These are phyloP conservation scores for Anthrax anthrax DNA, from an alignment of 2,888 invertebrate genomes.

Conservation along the genomic window DNA sequence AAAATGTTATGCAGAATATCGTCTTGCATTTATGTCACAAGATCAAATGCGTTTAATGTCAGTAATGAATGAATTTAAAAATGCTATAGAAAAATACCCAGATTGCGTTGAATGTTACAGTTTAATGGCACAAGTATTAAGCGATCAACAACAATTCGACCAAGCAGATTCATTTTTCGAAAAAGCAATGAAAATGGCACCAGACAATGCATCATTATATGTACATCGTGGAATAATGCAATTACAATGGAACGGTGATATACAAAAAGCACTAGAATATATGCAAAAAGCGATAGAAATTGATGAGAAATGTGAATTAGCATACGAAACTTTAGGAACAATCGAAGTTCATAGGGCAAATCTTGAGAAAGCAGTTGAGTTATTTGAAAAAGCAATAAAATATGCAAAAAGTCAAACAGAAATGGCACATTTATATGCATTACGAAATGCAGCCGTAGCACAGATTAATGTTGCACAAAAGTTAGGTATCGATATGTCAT, in stretches of 20 bases:
- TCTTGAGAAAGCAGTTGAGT: slow-evolving; percentile 61
- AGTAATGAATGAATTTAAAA: slow-evolving; percentile 59
- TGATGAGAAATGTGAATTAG: slow-evolving; percentile 87
- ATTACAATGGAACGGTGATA: slow-evolving; percentile 73
- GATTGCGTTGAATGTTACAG: slow-evolving; percentile 75
- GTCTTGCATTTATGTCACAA: slow-evolving; percentile 46
- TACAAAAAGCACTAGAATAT: slow-evolving; percentile 59
- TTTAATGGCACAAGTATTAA: slow-evolving; percentile 78
- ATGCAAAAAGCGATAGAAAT: slow-evolving; percentile 71
- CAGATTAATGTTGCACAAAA: slow-evolving; percentile 70
- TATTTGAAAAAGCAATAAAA: slow-evolving; percentile 79
- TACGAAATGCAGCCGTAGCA: slow-evolving; percentile 79
- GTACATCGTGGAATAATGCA: slow-evolving; percentile 77
- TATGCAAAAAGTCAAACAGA: slow-evolving; percentile 77
- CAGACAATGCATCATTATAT: slow-evolving; percentile 68
- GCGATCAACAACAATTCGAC: slow-evolving; percentile 69
- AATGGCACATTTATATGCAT: slow-evolving; percentile 77
- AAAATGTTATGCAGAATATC: slow-evolving; percentile 80
- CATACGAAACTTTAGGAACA: slow-evolving; percentile 87
- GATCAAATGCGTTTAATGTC: slow-evolving; percentile 46
- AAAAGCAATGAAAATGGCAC: slow-evolving; percentile 67
- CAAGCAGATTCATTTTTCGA: slow-evolving; percentile 71
- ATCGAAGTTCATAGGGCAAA: slow-evolving; percentile 85
- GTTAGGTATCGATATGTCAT: slow-evolving; percentile 46
- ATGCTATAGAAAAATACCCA: slow-evolving; percentile 64